A percentile compares a stretch with the other conserved stretches of the same genome.
These are phyloP conservation scores for Cepaea nemoralis DNA, from an alignment of 1,140 invertebrate species.

Conservation along the genomic window DNA sequence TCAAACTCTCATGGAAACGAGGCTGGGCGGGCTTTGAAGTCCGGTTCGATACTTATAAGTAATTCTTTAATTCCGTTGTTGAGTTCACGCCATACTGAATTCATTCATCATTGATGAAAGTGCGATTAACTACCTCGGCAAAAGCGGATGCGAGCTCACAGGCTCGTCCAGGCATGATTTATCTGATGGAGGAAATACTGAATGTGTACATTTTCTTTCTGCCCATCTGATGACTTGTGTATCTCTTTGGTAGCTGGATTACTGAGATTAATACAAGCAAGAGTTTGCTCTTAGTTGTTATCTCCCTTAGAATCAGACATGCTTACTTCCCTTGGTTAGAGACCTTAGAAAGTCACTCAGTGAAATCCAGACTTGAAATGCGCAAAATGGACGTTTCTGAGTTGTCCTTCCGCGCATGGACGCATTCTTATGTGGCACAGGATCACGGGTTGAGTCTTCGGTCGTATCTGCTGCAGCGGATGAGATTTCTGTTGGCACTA, in stretches of 20 bases:
- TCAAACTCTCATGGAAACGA: neutral
- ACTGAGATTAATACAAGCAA: neutral
- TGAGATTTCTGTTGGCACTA: too few species aligned
- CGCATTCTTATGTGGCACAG: too few species aligned
- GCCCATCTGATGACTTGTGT: neutral
- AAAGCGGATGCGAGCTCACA: neutral
- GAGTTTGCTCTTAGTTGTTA: conserved; percentile 8
- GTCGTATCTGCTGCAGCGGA: too few species aligned
- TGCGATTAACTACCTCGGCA: conserved; percentile 4
- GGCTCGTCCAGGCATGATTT: neutral
- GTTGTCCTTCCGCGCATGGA: too few species aligned
- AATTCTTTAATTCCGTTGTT: conserved; percentile 45
- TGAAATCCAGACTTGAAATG: neutral
- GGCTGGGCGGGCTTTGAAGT: neutral
- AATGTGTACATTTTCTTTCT: neutral
- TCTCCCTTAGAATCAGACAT: neutral
- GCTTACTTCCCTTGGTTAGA: neutral
- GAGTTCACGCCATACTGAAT: neutral
- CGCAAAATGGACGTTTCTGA: neutral
- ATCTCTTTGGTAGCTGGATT: neutral
- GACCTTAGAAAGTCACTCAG: neutral
- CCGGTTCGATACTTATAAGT: conserved; percentile 35
- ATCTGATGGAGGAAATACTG: neutral
- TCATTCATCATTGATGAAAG: conserved; percentile 35
- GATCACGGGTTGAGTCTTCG: too few species aligned